These are phyloP conservation scores for Calliopum simillimum DNA, from an alignment of 2,888 invertebrate species.

Conservation along the genomic window DNA sequence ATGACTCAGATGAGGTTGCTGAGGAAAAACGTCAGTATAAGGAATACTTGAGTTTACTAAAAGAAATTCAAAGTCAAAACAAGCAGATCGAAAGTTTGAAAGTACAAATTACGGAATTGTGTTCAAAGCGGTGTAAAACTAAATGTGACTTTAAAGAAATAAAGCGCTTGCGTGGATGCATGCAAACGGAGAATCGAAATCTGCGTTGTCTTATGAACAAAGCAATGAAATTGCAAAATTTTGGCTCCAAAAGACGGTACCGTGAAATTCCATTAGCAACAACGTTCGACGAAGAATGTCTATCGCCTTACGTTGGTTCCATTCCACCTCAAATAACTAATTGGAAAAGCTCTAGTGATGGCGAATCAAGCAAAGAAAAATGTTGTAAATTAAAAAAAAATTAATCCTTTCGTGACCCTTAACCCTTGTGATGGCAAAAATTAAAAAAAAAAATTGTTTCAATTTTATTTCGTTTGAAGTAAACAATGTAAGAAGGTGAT, in stretches of 20 bases:
- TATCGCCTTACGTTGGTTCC: slow-evolving; percentile 49
- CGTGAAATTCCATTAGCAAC: slow-evolving; percentile 58
- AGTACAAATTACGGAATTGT: slow-evolving; percentile 55
- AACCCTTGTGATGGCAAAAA: too few relatives aligned
- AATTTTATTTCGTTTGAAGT: too few relatives aligned
- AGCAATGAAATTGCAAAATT: slow-evolving; percentile 60
- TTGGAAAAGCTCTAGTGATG: slow-evolving; percentile 41
- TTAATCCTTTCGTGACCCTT: too few relatives aligned
- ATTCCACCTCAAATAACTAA: slow-evolving; percentile 30
- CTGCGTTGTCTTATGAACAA: slow-evolving; percentile 57
- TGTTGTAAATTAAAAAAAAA: too few relatives aligned
- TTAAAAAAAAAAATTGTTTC: too few relatives aligned
- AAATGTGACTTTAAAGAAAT: slow-evolving; percentile 59
- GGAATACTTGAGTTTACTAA: slow-evolving; percentile 58
- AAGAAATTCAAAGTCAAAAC: slow-evolving; percentile 62
- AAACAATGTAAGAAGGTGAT: too few relatives aligned
- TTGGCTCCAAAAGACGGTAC: slow-evolving; percentile 58
- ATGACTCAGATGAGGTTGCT: slow-evolving; percentile 56
- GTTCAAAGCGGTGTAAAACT: slow-evolving; percentile 54
- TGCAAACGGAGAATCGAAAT: slow-evolving; percentile 63
- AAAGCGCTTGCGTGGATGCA: slow-evolving; percentile 56
- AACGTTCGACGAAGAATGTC: slow-evolving; percentile 61
- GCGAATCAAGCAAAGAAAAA: slow-evolving; percentile 30
- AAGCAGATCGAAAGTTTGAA: slow-evolving; percentile 59
- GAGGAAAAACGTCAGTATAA: slow-evolving; percentile 56